Percentiles rank a stretch among this genome's conserved stretches.
These are phyloP conservation scores for Psittacula cyanocephala DNA, from an alignment of 2,113 vertebrate species.

Conservation along the genomic window DNA sequence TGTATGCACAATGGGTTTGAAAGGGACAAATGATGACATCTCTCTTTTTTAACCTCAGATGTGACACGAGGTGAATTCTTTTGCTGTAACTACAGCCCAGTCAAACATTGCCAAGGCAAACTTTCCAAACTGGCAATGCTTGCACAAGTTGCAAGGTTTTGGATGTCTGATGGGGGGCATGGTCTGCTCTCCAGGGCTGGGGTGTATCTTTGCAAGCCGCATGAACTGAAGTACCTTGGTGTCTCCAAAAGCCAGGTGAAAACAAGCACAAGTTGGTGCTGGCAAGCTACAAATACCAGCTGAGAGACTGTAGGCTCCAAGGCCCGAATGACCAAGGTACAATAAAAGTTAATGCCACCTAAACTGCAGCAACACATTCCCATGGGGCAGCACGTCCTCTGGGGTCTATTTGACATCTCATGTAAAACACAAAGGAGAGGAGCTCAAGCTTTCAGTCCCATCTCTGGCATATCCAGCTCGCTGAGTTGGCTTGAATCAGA, in stretches of 20 bases:
- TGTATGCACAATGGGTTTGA: background rate
- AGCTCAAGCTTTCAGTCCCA: background rate
- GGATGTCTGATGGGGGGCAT: background rate
- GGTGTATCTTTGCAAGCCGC: background rate
- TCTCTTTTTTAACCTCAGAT: background rate
- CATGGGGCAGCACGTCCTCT: accelerated
- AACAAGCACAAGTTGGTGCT: background rate
- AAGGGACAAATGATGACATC: background rate
- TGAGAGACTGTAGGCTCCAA: background rate
- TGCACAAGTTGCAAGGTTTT: background rate
- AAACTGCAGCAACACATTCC: background rate
- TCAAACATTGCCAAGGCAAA: background rate
- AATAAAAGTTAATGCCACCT: background rate
- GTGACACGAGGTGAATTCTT: background rate
- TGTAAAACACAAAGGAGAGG: background rate
- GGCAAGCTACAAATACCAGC: background rate
- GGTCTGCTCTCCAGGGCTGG: background rate
- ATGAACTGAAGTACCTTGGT: background rate
- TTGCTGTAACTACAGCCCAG: background rate
- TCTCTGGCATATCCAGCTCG: background rate
- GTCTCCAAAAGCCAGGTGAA: background rate
- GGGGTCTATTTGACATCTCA: background rate
- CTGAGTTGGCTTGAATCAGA: background rate
- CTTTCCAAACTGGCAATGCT: background rate
- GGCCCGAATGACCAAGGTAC: too few species aligned